Percentiles rank a stretch among this genome's conserved stretches.
Evolutionary conservation across 2,888 invertebrate species (phyloP).

Genomic region (Drosophila pegasa): DNA sequence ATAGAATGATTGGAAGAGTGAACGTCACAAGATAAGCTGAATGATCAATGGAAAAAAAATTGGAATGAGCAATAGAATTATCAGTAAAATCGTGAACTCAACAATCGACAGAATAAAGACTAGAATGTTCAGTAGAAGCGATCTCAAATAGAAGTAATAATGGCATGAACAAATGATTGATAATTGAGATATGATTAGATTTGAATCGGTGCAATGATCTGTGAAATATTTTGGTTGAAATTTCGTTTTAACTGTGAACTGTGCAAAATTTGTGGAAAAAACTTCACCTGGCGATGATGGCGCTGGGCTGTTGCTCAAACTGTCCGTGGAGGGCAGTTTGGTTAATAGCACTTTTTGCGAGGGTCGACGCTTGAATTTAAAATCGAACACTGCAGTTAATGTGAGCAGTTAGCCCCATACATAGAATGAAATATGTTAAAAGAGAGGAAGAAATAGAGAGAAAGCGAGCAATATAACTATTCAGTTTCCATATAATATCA

Average conservation of each 20-base stretch:
- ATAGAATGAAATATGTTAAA: slow-evolving; percentile 51
- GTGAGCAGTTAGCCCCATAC: slow-evolving; percentile 44
- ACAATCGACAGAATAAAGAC: neutral
- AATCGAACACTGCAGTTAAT: slow-evolving; percentile 80
- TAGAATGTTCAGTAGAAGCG: neutral
- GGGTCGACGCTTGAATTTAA: slow-evolving; percentile 85
- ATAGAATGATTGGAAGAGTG: slow-evolving; percentile 7
- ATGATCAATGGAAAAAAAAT: neutral
- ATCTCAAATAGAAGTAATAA: neutral
- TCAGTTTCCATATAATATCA: slow-evolving; percentile 10
- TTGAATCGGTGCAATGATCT: slow-evolving; percentile 3
- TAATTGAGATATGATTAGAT: neutral
- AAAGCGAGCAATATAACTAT: slow-evolving; percentile 53
- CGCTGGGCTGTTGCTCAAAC: slow-evolving; percentile 87
- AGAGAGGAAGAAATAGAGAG: slow-evolving; percentile 52
- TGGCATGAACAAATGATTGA: neutral
- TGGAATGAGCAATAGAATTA: neutral
- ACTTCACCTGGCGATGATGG: slow-evolving; percentile 87
- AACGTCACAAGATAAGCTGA: no score
- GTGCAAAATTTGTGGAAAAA: slow-evolving; percentile 49
- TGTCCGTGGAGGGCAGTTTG: slow-evolving; percentile 87
- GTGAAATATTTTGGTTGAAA: slow-evolving; percentile 16
- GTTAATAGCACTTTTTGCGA: slow-evolving; percentile 86
- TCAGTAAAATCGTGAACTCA: neutral
- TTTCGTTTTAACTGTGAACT: slow-evolving; percentile 22